A percentile compares a stretch with the other conserved stretches of the same genome.
Conservation (phyloP, 2,113 vertebrate species). For the Anarhynchus alexandrinus region DNA sequence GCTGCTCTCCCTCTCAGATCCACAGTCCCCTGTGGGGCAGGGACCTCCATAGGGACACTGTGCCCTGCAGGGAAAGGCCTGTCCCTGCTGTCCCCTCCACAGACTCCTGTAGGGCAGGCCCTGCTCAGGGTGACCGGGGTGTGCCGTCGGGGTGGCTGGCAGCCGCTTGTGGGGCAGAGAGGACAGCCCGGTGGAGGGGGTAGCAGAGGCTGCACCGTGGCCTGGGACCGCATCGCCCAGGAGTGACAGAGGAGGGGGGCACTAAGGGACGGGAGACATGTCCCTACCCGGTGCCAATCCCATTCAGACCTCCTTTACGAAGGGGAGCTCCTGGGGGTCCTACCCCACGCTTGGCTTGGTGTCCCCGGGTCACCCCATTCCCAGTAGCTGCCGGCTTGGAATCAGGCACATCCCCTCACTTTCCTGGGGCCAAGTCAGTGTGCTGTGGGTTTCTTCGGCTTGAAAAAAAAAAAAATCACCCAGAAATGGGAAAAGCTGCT, state of each 20-base stretch:
- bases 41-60: neutral
- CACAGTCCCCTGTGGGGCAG: neutral
- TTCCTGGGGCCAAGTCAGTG: neutral
- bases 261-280: neutral
- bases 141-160: neutral
- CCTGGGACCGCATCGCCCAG: neutral
- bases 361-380: neutral
- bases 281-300: neutral
- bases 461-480: neutral
- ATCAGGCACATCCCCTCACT: neutral
- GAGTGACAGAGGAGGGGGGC: neutral
- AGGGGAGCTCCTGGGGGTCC: neutral
- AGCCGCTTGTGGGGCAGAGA: neutral
- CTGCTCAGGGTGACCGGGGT: neutral
- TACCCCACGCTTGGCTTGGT: rapidly evolving
- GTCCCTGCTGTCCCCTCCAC: neutral
- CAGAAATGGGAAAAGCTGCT: neutral
- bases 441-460: neutral
- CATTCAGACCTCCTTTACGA: neutral
- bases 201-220: neutral
- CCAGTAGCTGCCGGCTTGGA: neutral
- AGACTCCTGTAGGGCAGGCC: neutral
- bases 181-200: neutral
- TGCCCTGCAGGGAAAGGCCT: no score
- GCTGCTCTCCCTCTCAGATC: no score